Percentiles rank a stretch among this genome's conserved stretches.
These are phyloP conservation scores for Morone chrysops DNA, from an alignment of 2,113 vertebrate species.

Conservation along the genomic window DNA sequence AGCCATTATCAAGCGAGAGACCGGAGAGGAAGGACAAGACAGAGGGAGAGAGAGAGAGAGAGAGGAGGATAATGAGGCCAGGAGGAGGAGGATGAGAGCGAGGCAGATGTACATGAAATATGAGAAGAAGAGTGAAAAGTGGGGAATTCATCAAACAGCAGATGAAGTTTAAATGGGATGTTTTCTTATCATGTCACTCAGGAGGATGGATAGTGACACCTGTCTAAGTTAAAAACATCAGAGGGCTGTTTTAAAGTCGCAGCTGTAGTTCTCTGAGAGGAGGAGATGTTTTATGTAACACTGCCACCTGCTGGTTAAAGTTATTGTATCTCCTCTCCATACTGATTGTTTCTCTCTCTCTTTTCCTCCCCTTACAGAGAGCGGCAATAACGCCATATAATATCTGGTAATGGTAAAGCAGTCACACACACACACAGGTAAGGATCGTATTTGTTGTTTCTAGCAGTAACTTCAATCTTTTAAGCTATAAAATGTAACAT, in stretches of 20 bases:
- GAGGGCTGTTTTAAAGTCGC: background rate
- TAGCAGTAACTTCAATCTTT: too few relatives aligned
- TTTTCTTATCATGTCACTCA: slow-evolving; percentile 33
- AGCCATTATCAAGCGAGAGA: slow-evolving; percentile 51
- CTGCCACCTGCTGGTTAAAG: slow-evolving; percentile 68
- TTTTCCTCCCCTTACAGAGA: slow-evolving; percentile 70
- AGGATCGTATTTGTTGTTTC: slow-evolving; percentile 14
- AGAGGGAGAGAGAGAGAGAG: slow-evolving; percentile 3
- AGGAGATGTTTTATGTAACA: background rate
- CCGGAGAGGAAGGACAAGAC: slow-evolving; percentile 36
- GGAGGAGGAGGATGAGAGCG: slow-evolving; percentile 12
- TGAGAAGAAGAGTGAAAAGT: slow-evolving; percentile 27
- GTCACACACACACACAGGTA: slow-evolving; percentile 48
- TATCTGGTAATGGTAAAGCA: slow-evolving; percentile 30
- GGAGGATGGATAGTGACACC: slow-evolving; percentile 40
- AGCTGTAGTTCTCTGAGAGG: background rate
- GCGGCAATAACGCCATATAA: slow-evolving; percentile 79
- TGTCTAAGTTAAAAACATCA: slow-evolving; percentile 13
- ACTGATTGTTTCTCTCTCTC: slow-evolving; percentile 4
- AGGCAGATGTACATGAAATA: slow-evolving; percentile 29
- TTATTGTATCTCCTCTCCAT: background rate
- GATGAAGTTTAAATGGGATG: slow-evolving; percentile 40
- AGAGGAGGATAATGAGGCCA: slow-evolving; percentile 43
- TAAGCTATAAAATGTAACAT: too few relatives aligned
- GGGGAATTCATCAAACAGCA: slow-evolving; percentile 29